Evolutionary conservation across 2,113 vertebrate species (phyloP), one percentile per base, ranked within the genome.

Genomic region (Callipepla squamata): DNA sequence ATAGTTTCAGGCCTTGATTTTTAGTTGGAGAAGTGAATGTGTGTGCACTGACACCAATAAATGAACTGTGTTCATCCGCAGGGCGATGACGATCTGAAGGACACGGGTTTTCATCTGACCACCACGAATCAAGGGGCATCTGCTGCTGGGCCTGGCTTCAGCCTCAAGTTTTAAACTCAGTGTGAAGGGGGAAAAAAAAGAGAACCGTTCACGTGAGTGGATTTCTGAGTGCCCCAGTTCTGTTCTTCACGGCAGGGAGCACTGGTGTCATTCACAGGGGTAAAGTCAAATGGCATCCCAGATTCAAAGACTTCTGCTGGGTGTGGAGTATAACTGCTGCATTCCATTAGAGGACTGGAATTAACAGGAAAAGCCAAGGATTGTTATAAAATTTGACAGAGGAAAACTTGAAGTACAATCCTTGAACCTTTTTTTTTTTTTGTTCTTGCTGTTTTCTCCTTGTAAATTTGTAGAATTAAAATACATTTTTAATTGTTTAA

Each of bases 61-160:
- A 1, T n/a, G 47, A 8, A 6, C 47, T 80, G 13, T 66, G 44
- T 6, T 1, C 84, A 82, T 77, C 63, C 61, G 2, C 91, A 99
- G 99, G 99, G 99, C 0, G 99, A 99, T 4, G 99, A 99, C 1
- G 99, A 99, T 91, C 97, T 99, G 12, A 99, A 98, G 58, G 99
- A 99, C 69, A 99, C 99, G 0, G 99, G 99, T 51, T 99, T 99
- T 95, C 99, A 99, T 65, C 97, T 99, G 90, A 99, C 99, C 28
- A 99, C 98, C 92, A 99, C 99, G 6, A 99, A 98, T 61, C 99
- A 99, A 96, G 99, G 99, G 42, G 99, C 98, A 1, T 99, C 99
- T 4, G 99, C 99, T 4, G 99, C 98, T 0, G 99, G 99, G 9
- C 99, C 99, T 0, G 99, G 99, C 42, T 99, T 99, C 97, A 99